phyloP scores from a whole-genome alignment of 2,797 vertebrate genomes.

The Malurus splendens region DNA sequence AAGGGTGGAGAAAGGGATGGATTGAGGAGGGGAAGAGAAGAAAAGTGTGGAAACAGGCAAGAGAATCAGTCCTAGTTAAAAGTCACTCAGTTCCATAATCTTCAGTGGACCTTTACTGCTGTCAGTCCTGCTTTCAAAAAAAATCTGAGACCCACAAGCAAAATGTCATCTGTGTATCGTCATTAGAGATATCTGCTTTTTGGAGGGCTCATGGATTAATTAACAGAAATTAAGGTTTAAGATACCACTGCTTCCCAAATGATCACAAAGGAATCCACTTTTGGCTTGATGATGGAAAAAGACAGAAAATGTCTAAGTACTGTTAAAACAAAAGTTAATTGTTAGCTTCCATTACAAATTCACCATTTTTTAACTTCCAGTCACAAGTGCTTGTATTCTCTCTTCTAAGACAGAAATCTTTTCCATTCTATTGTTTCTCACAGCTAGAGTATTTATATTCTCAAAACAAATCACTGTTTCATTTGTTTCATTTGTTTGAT shows the following conservation, averaged over 20 bases:
- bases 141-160: not conserved
- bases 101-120: not conserved
- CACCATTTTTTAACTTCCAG: not conserved
- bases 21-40: not conserved
- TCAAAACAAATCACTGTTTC: not conserved
- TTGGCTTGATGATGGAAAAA: not conserved
- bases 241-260: not conserved
- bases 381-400: not conserved
- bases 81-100: not conserved
- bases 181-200: not conserved
- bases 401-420: not conserved
- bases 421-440: not conserved
- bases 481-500: not conserved
- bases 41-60: not conserved
- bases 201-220: not conserved
- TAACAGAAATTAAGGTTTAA: not conserved
- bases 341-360: not conserved
- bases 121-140: not conserved
- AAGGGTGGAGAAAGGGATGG: not conserved
- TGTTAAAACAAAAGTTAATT: not conserved
- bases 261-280: not conserved
- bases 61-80: not conserved
- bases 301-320: not conserved
- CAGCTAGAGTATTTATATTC: not conserved
- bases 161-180: not conserved